A percentile compares a stretch with the other conserved stretches of the same genome.
These are phyloP conservation scores for Chaenogobius annularis DNA, from an alignment of 2,113 vertebrate species.

Conservation along the genomic window DNA sequence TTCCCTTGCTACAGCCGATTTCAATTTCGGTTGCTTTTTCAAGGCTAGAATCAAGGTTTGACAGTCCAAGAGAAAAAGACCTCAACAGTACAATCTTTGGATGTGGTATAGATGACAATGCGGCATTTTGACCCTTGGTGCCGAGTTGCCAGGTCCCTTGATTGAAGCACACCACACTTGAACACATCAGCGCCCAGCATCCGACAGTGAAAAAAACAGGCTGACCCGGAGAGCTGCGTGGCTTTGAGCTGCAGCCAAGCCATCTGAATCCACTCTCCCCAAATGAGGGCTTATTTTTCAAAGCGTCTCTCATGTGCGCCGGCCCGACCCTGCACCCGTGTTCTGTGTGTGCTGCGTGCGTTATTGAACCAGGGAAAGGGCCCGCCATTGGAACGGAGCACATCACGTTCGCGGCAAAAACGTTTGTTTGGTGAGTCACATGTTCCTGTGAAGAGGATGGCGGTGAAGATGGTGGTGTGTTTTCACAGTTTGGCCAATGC, in stretches of 20 bases:
- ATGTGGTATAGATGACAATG: conserved; percentile 46
- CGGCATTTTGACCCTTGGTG: conserved; percentile 64
- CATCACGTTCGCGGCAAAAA: conserved; percentile 62
- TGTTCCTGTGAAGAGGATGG: conserved; percentile 49
- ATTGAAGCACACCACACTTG: conserved; percentile 77
- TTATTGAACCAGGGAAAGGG: conserved; percentile 31
- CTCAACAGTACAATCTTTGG: conserved; percentile 26
- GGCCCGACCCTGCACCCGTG: conserved; percentile 64
- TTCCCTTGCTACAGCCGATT: conserved; percentile 72
- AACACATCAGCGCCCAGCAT: conserved; percentile 76
- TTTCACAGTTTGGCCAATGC: conserved; percentile 48
- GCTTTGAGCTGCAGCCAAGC: conserved; percentile 79
- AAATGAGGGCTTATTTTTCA: conserved; percentile 82
- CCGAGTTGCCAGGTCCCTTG: conserved; percentile 60
- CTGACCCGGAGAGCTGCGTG: conserved; percentile 76
- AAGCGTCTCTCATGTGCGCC: conserved; percentile 71
- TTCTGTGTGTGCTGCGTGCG: conserved; percentile 43
- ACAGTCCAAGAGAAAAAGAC: conserved; percentile 28
- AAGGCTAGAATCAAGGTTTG: conserved; percentile 6
- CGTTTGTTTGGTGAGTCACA: conserved; percentile 65
- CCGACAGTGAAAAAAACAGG: conserved; percentile 67
- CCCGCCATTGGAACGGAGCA: conserved; percentile 45
- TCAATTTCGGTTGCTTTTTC: conserved; percentile 59
- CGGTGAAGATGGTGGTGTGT: conserved; percentile 11
- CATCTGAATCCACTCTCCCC: conserved; percentile 84